These are phyloP conservation scores for Cygnus olor DNA, from an alignment of 2,797 vertebrate genomes.

Conservation along the genomic window DNA sequence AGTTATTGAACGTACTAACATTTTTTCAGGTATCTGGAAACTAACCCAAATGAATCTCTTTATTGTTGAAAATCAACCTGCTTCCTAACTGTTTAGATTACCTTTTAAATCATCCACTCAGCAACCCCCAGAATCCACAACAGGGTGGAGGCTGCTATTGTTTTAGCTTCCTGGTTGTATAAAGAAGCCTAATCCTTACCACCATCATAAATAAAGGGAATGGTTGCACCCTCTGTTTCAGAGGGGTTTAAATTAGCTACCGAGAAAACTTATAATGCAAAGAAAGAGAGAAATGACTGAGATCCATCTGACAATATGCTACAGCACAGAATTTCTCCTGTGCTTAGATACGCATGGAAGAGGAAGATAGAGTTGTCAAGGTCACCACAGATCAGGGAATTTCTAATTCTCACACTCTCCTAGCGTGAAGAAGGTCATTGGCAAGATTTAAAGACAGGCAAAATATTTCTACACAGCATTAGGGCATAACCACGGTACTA, in stretches of 20 bases:
- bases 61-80: background rate
- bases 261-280: background rate
- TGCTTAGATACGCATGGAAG: background rate
- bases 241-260: background rate
- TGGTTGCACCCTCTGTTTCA: background rate
- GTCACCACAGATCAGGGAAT: background rate
- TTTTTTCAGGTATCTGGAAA: background rate
- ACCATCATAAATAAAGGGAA: background rate
- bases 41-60: background rate
- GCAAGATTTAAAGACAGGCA: background rate
- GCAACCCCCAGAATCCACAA: background rate
- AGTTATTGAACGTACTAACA: background rate
- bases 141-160: background rate
- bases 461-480: background rate
- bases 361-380: background rate
- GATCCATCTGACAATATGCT: background rate
- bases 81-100: background rate
- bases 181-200: background rate
- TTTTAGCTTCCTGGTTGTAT: slow-evolving; percentile 10
- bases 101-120: background rate
- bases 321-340: background rate
- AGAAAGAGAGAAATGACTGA: background rate
- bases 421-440: background rate
- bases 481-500: background rate
- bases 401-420: background rate